A percentile compares a stretch with the other conserved stretches of the same genome.
Conservation (phyloP, 2,888 invertebrate genomes). For the Amblyjoppa proteus region DNA sequence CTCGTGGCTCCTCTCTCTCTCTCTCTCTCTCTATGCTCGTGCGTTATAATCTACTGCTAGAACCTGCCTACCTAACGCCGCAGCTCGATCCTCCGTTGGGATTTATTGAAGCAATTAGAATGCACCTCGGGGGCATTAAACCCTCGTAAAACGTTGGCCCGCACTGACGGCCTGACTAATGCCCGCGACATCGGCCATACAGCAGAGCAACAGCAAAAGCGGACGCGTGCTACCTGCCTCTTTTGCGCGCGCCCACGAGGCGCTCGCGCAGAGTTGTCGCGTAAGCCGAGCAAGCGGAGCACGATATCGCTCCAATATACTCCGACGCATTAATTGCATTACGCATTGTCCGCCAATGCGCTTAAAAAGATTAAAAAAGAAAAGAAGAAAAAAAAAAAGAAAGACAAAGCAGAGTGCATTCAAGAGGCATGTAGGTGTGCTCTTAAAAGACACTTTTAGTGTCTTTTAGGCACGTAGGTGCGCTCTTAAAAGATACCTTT, state of each 20-base stretch:
- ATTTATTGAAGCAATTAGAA: slow-evolving; percentile 84
- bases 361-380: neutral
- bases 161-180: slow-evolving; percentile 81
- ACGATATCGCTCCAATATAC: neutral
- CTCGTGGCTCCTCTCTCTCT: neutral
- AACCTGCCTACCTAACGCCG: slow-evolving; percentile 47
- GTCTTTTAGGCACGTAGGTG: neutral
- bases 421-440: neutral
- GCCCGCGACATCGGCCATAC: slow-evolving; percentile 73
- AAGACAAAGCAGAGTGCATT: too few species aligned
- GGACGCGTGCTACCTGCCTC: slow-evolving; percentile 76
- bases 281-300: neutral
- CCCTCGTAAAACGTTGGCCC: slow-evolving; percentile 83
- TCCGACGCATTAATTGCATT: neutral
- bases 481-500: neutral
- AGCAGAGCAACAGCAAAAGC: slow-evolving; percentile 61
- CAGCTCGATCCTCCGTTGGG: slow-evolving; percentile 76
- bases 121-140: slow-evolving; percentile 84
- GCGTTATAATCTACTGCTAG: slow-evolving; percentile 19
- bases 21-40: neutral
- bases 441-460: neutral
- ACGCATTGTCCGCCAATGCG: neutral
- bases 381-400: neutral
- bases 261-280: slow-evolving; percentile 20
- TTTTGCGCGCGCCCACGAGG: slow-evolving; percentile 53